These are phyloP conservation scores for Monochamus alternatus DNA, from an alignment of 2,888 invertebrate species.

Conservation along the genomic window DNA sequence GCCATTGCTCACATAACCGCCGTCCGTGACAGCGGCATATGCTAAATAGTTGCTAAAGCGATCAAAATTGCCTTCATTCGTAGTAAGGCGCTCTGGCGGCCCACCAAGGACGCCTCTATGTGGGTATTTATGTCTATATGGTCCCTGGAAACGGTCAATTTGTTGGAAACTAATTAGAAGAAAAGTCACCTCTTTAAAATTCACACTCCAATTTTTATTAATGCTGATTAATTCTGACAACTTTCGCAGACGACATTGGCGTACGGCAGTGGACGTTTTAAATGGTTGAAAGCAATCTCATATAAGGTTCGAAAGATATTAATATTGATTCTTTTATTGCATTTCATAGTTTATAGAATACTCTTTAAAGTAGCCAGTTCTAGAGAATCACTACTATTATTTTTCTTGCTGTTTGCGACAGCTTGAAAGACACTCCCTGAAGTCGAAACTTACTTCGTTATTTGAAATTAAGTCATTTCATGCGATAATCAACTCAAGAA, in stretches of 20 bases:
- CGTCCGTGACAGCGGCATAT: slow-evolving; percentile 36
- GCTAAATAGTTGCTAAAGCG: slow-evolving; percentile 39
- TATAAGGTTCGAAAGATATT: no score
- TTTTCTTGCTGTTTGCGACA: no score
- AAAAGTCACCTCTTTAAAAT: slow-evolving; percentile 11
- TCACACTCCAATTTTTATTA: not conserved
- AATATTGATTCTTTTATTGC: no score
- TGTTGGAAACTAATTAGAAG: slow-evolving; percentile 14
- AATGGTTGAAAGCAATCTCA: no score
- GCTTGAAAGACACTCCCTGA: no score
- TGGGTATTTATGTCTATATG: slow-evolving; percentile 32
- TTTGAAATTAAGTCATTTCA: no score
- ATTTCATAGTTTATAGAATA: no score
- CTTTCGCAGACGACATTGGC: not conserved
- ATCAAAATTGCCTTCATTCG: slow-evolving; percentile 38
- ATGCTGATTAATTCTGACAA: not conserved
- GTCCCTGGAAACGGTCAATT: slow-evolving; percentile 1
- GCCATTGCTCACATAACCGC: slow-evolving; percentile 34
- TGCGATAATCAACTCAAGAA: no score
- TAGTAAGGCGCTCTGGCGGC: slow-evolving; percentile 36
- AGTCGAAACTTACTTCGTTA: no score
- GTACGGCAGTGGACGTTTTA: not conserved
- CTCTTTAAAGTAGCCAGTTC: no score
- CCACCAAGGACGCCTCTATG: slow-evolving; percentile 37
- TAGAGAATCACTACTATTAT: no score